Percentiles rank a stretch among this genome's conserved stretches.
These are phyloP conservation scores for Drosophila macrothrix DNA, from an alignment of 2,888 invertebrate genomes.

Conservation along the genomic window DNA sequence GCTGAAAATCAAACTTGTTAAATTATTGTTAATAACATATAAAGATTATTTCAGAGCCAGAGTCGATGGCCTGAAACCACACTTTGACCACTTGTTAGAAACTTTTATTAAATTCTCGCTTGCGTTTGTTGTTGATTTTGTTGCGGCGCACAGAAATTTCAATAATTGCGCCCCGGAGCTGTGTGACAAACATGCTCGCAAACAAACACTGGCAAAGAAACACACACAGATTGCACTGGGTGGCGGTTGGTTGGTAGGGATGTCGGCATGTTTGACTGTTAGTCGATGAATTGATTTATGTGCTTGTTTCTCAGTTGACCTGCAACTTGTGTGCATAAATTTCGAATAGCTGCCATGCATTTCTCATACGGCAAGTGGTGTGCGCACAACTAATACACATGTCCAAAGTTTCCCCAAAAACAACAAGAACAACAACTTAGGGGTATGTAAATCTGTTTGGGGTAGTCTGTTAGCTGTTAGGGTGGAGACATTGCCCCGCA, in stretches of 20 bases:
- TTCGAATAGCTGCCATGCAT: constrained; percentile 41
- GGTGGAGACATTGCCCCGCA: constrained; percentile 43
- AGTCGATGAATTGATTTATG: constrained; percentile 76
- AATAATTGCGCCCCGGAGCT: constrained; percentile 65
- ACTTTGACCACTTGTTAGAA: constrained; percentile 17
- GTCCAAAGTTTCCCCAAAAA: constrained; percentile 41
- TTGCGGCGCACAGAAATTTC: constrained; percentile 43
- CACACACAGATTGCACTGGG: not conserved
- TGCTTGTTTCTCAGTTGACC: constrained; percentile 72
- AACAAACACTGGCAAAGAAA: constrained; percentile 17
- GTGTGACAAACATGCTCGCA: constrained; percentile 29
- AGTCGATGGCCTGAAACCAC: constrained; percentile 1
- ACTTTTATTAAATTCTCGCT: constrained; percentile 37
- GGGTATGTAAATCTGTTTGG: not conserved
- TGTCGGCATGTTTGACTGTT: constrained; percentile 19
- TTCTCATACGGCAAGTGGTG: constrained; percentile 42
- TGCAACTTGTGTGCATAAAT: constrained; percentile 77
- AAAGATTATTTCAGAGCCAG: constrained; percentile 6
- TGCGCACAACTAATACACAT: constrained; percentile 48
- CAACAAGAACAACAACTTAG: constrained; percentile 4
- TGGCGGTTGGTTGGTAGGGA: not conserved
- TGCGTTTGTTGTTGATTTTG: constrained; percentile 14
- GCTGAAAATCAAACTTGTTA: not conserved
- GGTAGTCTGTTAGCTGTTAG: no score
- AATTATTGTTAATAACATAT: not conserved